These are phyloP conservation scores for Orthonyx spaldingii DNA, from an alignment of 2,113 vertebrate species.

Conservation along the genomic window DNA sequence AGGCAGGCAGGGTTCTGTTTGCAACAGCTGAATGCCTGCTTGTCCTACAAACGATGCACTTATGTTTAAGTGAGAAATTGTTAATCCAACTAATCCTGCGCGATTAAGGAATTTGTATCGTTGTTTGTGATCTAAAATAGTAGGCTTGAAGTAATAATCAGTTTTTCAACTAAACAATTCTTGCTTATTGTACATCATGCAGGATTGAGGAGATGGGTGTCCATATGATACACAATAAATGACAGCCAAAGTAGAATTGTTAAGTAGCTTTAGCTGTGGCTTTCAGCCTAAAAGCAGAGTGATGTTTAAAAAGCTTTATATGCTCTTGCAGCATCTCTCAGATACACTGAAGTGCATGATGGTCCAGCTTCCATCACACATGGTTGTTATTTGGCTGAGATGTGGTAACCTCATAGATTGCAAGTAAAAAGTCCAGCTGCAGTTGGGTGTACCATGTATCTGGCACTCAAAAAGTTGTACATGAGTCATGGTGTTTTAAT, in stretches of 20 bases:
- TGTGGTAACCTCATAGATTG: background rate
- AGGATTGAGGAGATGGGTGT: background rate
- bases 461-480: background rate
- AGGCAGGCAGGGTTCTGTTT: background rate
- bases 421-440: background rate
- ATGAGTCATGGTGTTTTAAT: background rate
- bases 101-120: background rate
- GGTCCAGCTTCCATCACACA: background rate
- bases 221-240: background rate
- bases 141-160: background rate
- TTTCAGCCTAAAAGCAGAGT: background rate
- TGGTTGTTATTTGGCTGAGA: background rate
- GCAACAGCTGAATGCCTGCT: slow-evolving; percentile 20
- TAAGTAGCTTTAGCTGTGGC: slow-evolving; percentile 2
- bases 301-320: slow-evolving; percentile 1
- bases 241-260: background rate
- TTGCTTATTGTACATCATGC: background rate
- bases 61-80: slow-evolving; percentile 8
- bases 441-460: background rate
- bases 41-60: slow-evolving; percentile 8
- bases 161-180: background rate
- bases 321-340: background rate
- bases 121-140: slow-evolving; percentile 9
- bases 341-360: background rate
- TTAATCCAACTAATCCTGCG: background rate